These are phyloP conservation scores for Cliona cf. orientalis DNA, from an alignment of 37 sponge, comb jelly and placozoan genomes.

Conservation along the genomic window DNA sequence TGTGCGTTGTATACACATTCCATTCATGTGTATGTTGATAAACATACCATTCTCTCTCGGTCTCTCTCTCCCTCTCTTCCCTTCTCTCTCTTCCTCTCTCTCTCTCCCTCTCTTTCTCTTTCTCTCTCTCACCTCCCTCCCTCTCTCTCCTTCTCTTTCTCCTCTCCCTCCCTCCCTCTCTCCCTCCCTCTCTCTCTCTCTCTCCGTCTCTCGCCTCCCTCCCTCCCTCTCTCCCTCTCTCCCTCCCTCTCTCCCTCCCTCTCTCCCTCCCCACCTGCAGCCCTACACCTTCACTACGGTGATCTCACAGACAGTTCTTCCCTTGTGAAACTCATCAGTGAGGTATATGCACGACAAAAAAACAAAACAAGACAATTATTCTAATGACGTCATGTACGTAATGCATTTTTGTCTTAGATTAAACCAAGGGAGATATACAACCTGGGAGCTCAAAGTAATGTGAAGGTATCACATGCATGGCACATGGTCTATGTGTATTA, in stretches of 20 bases:
- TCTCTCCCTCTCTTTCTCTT: conserved; percentile 11
- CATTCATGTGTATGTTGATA: not conserved
- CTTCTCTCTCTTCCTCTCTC: not conserved
- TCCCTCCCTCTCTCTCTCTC: not conserved
- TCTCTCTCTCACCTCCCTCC: conserved; percentile 6
- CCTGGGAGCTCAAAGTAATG: conserved; percentile 92
- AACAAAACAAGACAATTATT: too few species aligned
- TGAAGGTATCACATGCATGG: conserved; percentile 64
- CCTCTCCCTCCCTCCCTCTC: conserved; percentile 13
- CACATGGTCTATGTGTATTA: too few species aligned
- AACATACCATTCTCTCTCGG: not conserved
- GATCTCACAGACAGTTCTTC: conserved; percentile 89
- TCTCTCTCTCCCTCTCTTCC: not conserved
- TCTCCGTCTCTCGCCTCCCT: not conserved
- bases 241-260: not conserved
- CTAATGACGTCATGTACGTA: too few species aligned
- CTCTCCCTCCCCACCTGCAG: conserved; percentile 13
- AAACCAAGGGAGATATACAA: conserved; percentile 86
- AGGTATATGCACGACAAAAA: too few species aligned
- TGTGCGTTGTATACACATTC: too few species aligned
- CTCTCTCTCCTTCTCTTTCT: conserved; percentile 2
- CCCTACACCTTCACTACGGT: conserved; percentile 87
- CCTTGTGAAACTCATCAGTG: conserved; percentile 80
- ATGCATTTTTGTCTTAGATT: too few species aligned
- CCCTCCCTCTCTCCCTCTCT: conserved; percentile 15